Evolutionary conservation across 2,113 vertebrate genomes (phyloP), one percentile per base, ranked within the genome.

Genomic region (Quiscalus mexicanus): DNA sequence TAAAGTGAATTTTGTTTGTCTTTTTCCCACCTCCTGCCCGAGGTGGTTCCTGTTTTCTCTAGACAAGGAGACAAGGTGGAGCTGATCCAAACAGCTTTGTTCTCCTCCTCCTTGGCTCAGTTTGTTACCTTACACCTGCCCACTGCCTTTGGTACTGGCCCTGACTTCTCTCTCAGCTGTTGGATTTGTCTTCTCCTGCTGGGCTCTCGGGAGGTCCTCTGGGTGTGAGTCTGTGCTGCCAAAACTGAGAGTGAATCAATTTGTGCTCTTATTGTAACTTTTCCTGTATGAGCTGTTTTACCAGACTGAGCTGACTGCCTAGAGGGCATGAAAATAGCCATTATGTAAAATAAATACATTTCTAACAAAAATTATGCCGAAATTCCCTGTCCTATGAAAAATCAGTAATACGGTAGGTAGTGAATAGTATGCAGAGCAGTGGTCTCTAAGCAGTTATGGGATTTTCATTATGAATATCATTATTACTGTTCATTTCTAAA

Each of bases 371-470:
- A 47, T 41, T 12, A 56, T 64, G 44, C 52, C 6, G 28, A 77
- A 52, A 69, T 59, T 78, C 47, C 17, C 25, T 56, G 10, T 70
- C 27, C 60, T 70, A 2, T n/a, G n/a, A 87, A 78, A 86, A 92
- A 65, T 39, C 2, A 6, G 47, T 87, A 68, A 52, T 71, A 21
- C 18, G 28, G 28, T 42, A 24, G 60, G 60, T 79, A 37, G 28
- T 4, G 11, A 69, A 37, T 11, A 23, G 23, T 56, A 5, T 17
- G 11, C 47, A 45, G 58, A 45, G 37, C 28, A n/a, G 20, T 3
- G 27, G 45, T 85, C 52, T 69, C 58, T 79, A 62, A 96, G 74
- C 16, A 56, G 70, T 75, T 92, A 71, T 80, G 33, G 65, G 35
- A 59, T 52, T 84, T 69, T 84, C 56, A 49, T 76, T 64, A 81